phyloP scores from a whole-genome alignment of 2,113 vertebrate species.

The Otocyon megalotis region DNA sequence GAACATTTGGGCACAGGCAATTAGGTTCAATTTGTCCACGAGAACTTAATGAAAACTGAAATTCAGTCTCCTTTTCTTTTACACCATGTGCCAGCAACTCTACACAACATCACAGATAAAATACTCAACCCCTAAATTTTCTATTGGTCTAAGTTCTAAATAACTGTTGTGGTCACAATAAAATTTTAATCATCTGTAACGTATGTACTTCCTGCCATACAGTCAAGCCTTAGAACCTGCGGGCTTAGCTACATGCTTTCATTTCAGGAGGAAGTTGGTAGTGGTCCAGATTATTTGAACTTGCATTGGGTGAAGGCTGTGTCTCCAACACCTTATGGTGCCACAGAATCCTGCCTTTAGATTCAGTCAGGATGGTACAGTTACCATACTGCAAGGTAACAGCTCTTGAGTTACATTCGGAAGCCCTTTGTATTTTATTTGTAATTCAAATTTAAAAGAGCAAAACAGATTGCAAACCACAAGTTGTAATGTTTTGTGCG shows the following conservation, averaged over 20 bases:
- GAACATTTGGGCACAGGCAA: not conserved
- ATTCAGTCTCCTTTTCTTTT: not conserved
- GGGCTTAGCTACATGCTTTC: not conserved
- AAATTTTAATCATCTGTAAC: not conserved
- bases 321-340: accelerated
- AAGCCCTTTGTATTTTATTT: not conserved
- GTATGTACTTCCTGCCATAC: not conserved
- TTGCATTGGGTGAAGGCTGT: no score
- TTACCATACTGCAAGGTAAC: accelerated
- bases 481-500: no score
- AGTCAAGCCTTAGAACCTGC: no score
- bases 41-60: not conserved
- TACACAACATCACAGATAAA: not conserved
- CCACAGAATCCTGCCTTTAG: not conserved
- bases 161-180: not conserved
- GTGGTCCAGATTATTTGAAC: no score
- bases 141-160: not conserved
- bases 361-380: not conserved
- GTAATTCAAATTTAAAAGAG: not conserved
- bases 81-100: not conserved
- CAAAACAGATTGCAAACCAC: not conserved
- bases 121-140: not conserved
- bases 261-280: not conserved
- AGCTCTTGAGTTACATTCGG: not conserved
- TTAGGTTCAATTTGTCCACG: not conserved